Base-by-base conservation (phyloP, 2,113 vertebrate genomes). In the Rana temporaria region DNA sequence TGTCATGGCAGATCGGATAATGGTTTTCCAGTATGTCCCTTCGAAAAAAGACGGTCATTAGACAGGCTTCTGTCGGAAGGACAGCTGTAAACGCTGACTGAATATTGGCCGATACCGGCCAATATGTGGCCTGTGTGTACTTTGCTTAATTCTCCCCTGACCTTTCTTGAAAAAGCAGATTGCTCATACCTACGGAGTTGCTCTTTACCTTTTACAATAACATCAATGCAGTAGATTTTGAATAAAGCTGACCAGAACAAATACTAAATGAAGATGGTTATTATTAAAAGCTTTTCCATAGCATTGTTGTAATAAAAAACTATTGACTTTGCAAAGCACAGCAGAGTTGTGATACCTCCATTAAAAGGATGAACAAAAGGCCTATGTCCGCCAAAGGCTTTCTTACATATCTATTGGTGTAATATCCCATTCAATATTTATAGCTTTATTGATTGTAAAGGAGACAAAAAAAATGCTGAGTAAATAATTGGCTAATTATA, bases 401-500 rank as follows among this genome's bases (percentile, higher is more conserved):
- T 19, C 55, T 62, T 57, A 32, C 32, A 62, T 55, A 71, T 71
- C 69, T 55, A 76, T 17, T 42, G 32, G 32, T 30, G 22, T 42
- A 6, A 42, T 34, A 24, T 1, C 48, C 56, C 9, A 4, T 42
- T 5, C 12, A 30, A 34, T 66, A 78, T 65, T 78, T 55, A 78
- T 24, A 19, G 62, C 42, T 9, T 19, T 32, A 67, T 56, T n/a
- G 63, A 67, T 77, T 32, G 16, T 55, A n/a, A 6, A 18, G n/a
- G 24, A 32, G 62, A 67, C 48, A 56, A 14, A 19, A 18, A 18
- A 77, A 65, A 78, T 17, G 62, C 42, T 53, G 62, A 32, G 65
- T 42, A 79, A 79, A 69, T 79, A 14, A 79, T 56, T 68, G 17
- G 53, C 55, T 55, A 79, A 68, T 79, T 79, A n/a, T 79, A 34